A percentile compares a stretch with the other conserved stretches of the same genome.
These are phyloP conservation scores for Centropristis striata DNA, from an alignment of 2,113 vertebrate genomes.

Conservation along the genomic window DNA sequence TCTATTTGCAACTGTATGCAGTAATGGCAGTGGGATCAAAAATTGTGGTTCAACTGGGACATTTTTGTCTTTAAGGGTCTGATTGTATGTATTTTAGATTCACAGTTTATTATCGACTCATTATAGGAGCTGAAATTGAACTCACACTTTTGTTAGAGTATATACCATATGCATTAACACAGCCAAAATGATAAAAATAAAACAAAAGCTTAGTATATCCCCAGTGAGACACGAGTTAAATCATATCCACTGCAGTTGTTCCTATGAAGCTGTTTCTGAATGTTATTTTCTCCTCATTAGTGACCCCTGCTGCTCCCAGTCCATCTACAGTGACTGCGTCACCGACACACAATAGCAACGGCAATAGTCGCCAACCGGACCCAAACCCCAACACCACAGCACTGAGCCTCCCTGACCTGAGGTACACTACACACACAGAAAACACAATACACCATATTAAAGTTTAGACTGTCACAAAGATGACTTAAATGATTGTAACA, in stretches of 20 bases:
- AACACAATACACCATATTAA: background rate
- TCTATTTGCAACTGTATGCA: too few species aligned
- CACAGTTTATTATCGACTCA: too few species aligned
- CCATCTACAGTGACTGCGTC: conserved; percentile 49
- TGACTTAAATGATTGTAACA: background rate
- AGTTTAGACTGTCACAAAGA: too few species aligned
- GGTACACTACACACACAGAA: conserved; percentile 71
- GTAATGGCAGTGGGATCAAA: too few species aligned
- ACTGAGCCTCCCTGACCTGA: conserved; percentile 73
- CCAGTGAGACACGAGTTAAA: background rate
- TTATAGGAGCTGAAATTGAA: too few species aligned
- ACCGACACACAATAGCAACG: conserved; percentile 52
- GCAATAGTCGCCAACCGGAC: conserved; percentile 54
- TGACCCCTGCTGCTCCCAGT: conserved; percentile 38
- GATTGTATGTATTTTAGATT: too few species aligned
- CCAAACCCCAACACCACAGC: conserved; percentile 58
- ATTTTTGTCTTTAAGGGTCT: too few species aligned
- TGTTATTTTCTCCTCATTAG: conserved; percentile 34
- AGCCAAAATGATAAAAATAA: too few species aligned
- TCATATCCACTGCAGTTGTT: background rate
- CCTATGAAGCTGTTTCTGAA: background rate
- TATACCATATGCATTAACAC: too few species aligned
- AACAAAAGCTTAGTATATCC: too few species aligned
- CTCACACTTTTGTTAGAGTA: too few species aligned
- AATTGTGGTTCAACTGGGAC: too few species aligned